These are phyloP conservation scores for Orchesella cincta DNA, from an alignment of 1,140 invertebrate genomes.

Conservation along the genomic window DNA sequence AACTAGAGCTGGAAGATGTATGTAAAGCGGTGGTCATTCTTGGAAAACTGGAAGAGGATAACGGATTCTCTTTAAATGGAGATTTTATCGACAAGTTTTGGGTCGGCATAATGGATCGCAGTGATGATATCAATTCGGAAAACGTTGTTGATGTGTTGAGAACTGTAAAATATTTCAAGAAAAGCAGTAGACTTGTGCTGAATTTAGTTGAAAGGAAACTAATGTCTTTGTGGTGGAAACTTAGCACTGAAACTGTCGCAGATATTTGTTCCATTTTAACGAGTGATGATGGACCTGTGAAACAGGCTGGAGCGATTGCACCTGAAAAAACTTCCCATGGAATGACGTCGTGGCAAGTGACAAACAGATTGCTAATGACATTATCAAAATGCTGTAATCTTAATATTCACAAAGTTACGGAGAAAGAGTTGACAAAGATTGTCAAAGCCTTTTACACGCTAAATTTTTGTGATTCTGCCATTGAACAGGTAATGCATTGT, in stretches of 20 bases:
- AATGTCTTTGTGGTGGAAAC: conserved; percentile 62
- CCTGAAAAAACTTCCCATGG: not conserved
- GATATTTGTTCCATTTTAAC: conserved; percentile 60
- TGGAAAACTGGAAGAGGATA: conserved; percentile 55
- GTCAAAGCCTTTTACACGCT: conserved; percentile 62
- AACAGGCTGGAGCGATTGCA: not conserved
- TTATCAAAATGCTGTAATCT: conserved; percentile 65
- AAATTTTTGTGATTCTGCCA: conserved; percentile 61
- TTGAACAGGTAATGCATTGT: conserved; percentile 55
- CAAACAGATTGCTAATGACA: conserved; percentile 57
- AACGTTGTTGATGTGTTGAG: conserved; percentile 65
- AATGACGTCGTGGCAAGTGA: conserved; percentile 51
- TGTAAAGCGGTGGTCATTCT: conserved; percentile 62
- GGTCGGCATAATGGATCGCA: conserved; percentile 65
- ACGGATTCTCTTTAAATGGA: conserved; percentile 58
- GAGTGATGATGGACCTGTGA: not conserved
- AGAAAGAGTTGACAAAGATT: conserved; percentile 64
- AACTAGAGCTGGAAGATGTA: conserved; percentile 65
- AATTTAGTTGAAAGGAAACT: conserved; percentile 66
- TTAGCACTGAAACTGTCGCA: conserved; percentile 61
- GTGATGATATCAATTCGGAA: conserved; percentile 62
- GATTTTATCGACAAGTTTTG: conserved; percentile 66
- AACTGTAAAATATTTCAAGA: conserved; percentile 63
- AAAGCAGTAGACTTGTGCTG: conserved; percentile 65
- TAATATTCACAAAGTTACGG: conserved; percentile 65